Evolutionary conservation across 2,797 vertebrate genomes (phyloP).

Genomic region (Argya squamiceps): DNA sequence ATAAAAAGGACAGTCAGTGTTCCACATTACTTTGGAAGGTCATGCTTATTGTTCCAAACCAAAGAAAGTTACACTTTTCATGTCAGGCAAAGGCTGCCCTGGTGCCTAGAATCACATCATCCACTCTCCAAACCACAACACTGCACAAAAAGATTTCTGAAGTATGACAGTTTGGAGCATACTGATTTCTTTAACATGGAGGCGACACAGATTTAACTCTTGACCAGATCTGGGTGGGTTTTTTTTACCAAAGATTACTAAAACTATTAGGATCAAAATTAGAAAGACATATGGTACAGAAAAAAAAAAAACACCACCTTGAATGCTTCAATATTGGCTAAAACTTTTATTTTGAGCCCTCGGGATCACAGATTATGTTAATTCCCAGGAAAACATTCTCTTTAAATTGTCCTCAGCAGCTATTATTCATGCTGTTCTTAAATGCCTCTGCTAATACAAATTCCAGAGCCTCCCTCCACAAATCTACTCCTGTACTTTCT

Average conservation of each 20-base stretch:
- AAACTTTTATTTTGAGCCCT: neutral
- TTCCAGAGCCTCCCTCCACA: neutral
- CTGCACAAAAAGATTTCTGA: neutral
- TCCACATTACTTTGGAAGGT: neutral
- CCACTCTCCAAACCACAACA: neutral
- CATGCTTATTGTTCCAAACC: neutral
- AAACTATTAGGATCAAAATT: neutral
- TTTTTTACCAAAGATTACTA: neutral
- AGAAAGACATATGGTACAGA: accelerated
- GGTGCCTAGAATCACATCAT: neutral
- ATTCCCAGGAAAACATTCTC: neutral
- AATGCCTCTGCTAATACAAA: neutral
- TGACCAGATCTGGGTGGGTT: accelerated
- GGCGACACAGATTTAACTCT: neutral
- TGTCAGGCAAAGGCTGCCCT: neutral
- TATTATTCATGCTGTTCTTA: neutral
- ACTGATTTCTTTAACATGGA: neutral
- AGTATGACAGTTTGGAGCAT: accelerated
- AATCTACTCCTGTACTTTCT: neutral
- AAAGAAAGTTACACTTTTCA: neutral
- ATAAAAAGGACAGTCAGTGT: neutral
- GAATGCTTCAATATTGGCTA: neutral
- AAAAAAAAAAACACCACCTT: neutral
- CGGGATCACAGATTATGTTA: neutral
- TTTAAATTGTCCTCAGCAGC: neutral